These are phyloP conservation scores for Pogoniulus pusillus DNA, from an alignment of 2,797 vertebrate species.

Conservation along the genomic window DNA sequence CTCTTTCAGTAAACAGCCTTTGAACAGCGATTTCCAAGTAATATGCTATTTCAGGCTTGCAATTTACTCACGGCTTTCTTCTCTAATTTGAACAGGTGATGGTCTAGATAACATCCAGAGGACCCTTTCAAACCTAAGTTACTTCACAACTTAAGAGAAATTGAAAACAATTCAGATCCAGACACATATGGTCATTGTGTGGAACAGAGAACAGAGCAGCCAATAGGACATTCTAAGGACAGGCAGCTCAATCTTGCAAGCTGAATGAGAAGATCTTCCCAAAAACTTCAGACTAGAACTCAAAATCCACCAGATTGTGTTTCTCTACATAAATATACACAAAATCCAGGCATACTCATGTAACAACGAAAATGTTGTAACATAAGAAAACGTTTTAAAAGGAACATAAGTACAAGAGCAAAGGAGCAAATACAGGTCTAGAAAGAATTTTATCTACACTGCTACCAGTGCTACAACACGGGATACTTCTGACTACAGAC, in stretches of 20 bases:
- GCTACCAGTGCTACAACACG: neutral
- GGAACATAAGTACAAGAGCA: neutral
- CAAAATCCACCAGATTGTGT: neutral
- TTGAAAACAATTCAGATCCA: neutral
- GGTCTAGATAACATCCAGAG: neutral
- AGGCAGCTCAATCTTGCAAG: neutral
- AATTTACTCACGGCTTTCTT: neutral
- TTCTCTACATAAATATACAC: fast-evolving
- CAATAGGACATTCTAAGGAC: neutral
- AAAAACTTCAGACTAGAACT: neutral
- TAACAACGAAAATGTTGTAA: fast-evolving
- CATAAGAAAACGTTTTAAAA: neutral
- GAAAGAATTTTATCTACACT: neutral
- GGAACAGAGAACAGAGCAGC: neutral
- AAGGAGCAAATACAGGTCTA: neutral
- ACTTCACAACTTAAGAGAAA: neutral
- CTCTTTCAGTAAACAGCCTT: neutral
- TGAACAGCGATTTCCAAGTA: neutral
- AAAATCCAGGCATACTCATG: neutral
- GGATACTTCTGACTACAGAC: neutral
- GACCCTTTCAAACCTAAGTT: neutral
- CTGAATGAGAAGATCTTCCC: neutral
- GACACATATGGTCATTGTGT: neutral
- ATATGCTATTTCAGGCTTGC: neutral
- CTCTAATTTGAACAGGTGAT: neutral